A percentile compares a stretch with the other conserved stretches of the same genome.
These are phyloP conservation scores for Theocolax elegans DNA, from an alignment of 1,140 invertebrate species.

Conservation along the genomic window DNA sequence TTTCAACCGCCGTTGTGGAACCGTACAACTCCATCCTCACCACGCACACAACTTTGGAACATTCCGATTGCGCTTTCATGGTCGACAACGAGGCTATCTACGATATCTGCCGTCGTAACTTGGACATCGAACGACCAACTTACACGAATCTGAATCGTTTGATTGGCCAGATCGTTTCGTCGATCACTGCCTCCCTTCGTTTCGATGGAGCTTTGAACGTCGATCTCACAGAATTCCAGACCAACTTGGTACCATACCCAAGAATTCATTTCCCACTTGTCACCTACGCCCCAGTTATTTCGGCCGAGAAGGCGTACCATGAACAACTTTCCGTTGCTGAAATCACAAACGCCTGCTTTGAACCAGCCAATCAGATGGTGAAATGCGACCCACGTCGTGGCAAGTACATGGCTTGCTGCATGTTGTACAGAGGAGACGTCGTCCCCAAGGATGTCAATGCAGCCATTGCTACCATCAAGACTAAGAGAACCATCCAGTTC, in stretches of 20 bases:
- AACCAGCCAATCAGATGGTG: constrained; percentile 76
- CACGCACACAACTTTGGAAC: constrained; percentile 78
- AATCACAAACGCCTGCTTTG: constrained; percentile 78
- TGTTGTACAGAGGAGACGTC: constrained; percentile 74
- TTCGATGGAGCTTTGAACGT: constrained; percentile 54
- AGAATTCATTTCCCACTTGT: constrained; percentile 74
- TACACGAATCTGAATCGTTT: constrained; percentile 76
- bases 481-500: constrained; percentile 73
- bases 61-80: constrained; percentile 76
- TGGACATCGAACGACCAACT: constrained; percentile 72
- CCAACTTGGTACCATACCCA: constrained; percentile 73
- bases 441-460: constrained; percentile 79
- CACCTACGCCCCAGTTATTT: constrained; percentile 72
- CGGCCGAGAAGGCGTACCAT: constrained; percentile 69
- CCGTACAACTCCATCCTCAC: constrained; percentile 72
- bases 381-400: constrained; percentile 76
- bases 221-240: constrained; percentile 72
- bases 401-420: constrained; percentile 80
- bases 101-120: constrained; percentile 75
- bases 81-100: constrained; percentile 80
- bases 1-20: constrained; percentile 78
- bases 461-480: constrained; percentile 75
- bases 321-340: constrained; percentile 71
- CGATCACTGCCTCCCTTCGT: constrained; percentile 71
- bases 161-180: constrained; percentile 74